Conservation (phyloP, 2,888 invertebrate species). For the Blastobasis lacticolella region DNA sequence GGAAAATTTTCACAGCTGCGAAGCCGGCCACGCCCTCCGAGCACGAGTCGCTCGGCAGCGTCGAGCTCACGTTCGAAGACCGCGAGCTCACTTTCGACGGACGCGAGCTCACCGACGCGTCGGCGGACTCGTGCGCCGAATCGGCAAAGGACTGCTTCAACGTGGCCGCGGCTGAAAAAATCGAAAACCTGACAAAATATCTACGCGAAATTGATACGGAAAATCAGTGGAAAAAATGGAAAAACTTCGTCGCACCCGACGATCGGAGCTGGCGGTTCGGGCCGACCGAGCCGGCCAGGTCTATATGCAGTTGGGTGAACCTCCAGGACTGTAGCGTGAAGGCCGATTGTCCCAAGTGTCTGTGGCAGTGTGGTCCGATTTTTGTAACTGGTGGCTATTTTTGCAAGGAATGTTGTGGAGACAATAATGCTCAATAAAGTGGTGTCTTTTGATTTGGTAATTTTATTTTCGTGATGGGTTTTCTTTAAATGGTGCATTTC, state of each 20-base stretch:
- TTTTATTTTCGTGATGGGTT: slow-evolving; percentile 5
- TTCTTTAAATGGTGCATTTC: not conserved
- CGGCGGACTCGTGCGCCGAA: slow-evolving; percentile 31
- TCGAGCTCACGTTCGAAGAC: slow-evolving; percentile 46
- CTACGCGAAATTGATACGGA: slow-evolving; percentile 34
- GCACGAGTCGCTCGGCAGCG: slow-evolving; percentile 30
- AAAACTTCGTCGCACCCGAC: slow-evolving; percentile 38
- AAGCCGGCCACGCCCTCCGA: slow-evolving; percentile 34
- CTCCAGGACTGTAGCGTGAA: slow-evolving; percentile 24
- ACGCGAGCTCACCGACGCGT: not conserved
- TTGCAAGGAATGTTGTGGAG: slow-evolving; percentile 32
- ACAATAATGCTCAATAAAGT: slow-evolving; percentile 40
- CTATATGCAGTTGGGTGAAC: slow-evolving; percentile 35
- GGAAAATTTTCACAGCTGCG: slow-evolving; percentile 60
- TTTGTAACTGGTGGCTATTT: slow-evolving; percentile 49
- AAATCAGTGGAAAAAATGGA: slow-evolving; percentile 48
- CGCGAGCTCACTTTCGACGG: slow-evolving; percentile 33
- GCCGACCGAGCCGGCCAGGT: too few species aligned
- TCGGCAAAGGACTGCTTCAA: slow-evolving; percentile 31
- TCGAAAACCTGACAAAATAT: slow-evolving; percentile 66
- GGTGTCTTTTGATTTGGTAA: slow-evolving; percentile 19
- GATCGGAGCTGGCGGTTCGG: slow-evolving; percentile 16
- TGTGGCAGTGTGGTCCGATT: slow-evolving; percentile 65
- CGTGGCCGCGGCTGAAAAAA: slow-evolving; percentile 58
- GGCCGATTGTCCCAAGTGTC: slow-evolving; percentile 54